These are phyloP conservation scores for Drosophila jambulina DNA, from an alignment of 1,140 invertebrate species.

Conservation along the genomic window DNA sequence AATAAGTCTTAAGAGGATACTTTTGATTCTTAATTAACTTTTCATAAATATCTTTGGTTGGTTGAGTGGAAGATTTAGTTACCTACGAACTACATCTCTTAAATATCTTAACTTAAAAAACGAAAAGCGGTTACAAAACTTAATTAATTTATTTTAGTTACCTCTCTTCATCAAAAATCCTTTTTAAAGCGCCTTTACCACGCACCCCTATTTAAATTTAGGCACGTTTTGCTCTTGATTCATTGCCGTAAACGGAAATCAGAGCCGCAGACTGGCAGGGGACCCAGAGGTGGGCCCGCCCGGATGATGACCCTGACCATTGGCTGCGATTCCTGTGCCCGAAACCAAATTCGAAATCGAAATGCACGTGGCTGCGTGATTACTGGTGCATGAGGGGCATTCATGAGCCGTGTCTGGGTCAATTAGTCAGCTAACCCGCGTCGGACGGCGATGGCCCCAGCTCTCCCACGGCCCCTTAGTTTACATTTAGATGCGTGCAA, in stretches of 20 bases:
- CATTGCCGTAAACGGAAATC: conserved; percentile 29
- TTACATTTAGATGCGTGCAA: conserved; percentile 46
- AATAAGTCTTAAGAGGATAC: background rate
- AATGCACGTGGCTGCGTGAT: conserved; percentile 33
- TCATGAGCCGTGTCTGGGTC: conserved; percentile 46
- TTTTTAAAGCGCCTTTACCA: conserved; percentile 2
- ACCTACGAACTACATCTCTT: too few species aligned
- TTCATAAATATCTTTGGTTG: background rate
- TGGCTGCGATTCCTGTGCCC: conserved; percentile 19
- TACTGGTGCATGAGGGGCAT: conserved; percentile 52
- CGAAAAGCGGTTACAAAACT: background rate
- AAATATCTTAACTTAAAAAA: too few species aligned
- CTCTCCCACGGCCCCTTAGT: background rate
- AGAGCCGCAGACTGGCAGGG: conserved; percentile 6
- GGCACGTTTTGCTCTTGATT: conserved; percentile 26
- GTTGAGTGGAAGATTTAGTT: background rate
- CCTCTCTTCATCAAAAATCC: too few species aligned
- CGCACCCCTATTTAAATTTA: conserved; percentile 11
- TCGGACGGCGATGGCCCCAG: background rate
- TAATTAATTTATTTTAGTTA: background rate
- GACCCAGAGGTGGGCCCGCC: too few species aligned
- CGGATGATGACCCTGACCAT: conserved; percentile 47
- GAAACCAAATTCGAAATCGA: conserved; percentile 39
- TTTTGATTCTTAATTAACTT: background rate
- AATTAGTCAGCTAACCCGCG: conserved; percentile 44